Evolutionary conservation across 1,140 invertebrate genomes (phyloP), one percentile per base, ranked within the genome.

Genomic region (Helicoverpa zea): DNA sequence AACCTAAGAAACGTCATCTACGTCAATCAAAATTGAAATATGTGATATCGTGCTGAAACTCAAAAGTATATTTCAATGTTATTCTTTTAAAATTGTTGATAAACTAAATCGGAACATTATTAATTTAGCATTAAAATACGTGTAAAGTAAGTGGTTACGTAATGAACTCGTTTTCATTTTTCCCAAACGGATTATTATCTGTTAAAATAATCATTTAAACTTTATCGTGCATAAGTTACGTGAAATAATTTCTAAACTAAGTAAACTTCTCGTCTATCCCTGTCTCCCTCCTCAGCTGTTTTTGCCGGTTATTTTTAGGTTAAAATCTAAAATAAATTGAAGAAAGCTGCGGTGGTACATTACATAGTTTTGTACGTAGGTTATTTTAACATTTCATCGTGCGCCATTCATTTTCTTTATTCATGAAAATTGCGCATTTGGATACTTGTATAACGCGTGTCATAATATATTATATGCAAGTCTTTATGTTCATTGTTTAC

Each of bases 261-360:
- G n/a, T 51, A 43, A 43, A 43, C 35, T 43, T 63, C 47, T 77
- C 23, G 51, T 51, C 51, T 80, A 51, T 80, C 73, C 76, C 86
- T 87, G 77, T 89, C 86, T 86, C 86, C 86, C 84, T 89, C 86
- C 85, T 90, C 95, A 96, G 93, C 92, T 93, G 90, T 92, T 91
- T 94, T 90, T 78, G 88, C 90, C 92, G 91, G 92, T 94, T 94
- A 94, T 94, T 94, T 94, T 93, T 94, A 93, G 93, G 93, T 94
- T 94, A 94, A 92, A 94, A 86, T 94, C 92, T 93, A 94, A 94
- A 94, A 93, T 94, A 94, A 94, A 93, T 93, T 91, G 88, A 90
- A 88, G 92, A 93, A 93, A 91, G 85, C 86, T 88, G 88, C 87
- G 84, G 89, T 84, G 84, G 81, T 85, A 85, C 83, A 86, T 88